phyloP scores from a whole-genome alignment of 2,888 invertebrate genomes.

The Cheilosia grossa region DNA sequence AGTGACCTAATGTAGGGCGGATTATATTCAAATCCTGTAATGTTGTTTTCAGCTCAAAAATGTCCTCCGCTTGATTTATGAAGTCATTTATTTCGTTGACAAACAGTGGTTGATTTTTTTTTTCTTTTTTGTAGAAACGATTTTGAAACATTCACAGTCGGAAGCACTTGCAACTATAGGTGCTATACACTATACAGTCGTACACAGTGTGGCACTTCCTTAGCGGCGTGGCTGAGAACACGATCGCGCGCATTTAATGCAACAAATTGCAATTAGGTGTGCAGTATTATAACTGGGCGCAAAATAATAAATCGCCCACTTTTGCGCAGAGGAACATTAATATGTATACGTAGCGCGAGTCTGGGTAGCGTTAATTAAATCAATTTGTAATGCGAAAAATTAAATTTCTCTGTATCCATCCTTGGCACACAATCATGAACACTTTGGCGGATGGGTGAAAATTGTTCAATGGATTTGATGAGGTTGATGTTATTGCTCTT shows the following conservation, averaged over 20 bases:
- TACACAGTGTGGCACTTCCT: slow-evolving; percentile 54
- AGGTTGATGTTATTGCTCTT: slow-evolving; percentile 27
- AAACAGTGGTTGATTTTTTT: slow-evolving; percentile 31
- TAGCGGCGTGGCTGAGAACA: slow-evolving; percentile 52
- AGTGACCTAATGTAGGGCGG: slow-evolving; percentile 65
- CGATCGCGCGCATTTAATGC: slow-evolving; percentile 71
- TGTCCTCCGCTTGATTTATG: slow-evolving; percentile 76
- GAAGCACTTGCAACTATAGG: slow-evolving; percentile 37
- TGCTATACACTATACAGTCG: neutral
- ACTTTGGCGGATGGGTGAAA: slow-evolving; percentile 76
- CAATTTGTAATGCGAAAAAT: slow-evolving; percentile 75
- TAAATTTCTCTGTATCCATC: slow-evolving; percentile 74
- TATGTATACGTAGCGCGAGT: slow-evolving; percentile 14
- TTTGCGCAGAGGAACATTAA: slow-evolving; percentile 46
- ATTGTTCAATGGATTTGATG: slow-evolving; percentile 71
- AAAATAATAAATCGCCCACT: slow-evolving; percentile 75
- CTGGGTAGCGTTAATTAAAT: slow-evolving; percentile 74
- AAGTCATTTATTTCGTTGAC: slow-evolving; percentile 77
- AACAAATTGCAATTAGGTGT: slow-evolving; percentile 74
- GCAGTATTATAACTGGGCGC: slow-evolving; percentile 73
- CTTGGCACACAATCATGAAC: slow-evolving; percentile 77
- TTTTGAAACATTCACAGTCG: slow-evolving; percentile 40
- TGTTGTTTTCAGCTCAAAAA: slow-evolving; percentile 69
- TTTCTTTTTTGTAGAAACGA: slow-evolving; percentile 26
- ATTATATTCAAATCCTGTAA: slow-evolving; percentile 67